Evolutionary conservation across 2,113 vertebrate species (phyloP).

Genomic region (Lycaon pictus): DNA sequence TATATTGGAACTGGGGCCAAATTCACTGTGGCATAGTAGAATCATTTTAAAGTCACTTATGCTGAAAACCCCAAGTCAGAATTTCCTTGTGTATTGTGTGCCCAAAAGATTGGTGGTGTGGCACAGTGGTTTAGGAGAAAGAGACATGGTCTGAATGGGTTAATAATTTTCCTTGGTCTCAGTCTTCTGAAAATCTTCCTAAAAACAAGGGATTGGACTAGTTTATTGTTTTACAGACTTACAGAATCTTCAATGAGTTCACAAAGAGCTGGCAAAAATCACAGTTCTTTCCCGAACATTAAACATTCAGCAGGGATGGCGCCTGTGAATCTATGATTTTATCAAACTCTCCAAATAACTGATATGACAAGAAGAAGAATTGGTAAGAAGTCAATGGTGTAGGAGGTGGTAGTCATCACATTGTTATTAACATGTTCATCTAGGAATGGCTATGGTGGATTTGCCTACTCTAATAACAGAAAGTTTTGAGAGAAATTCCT

Average conservation of each 20-base stretch:
- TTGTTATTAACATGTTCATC: background rate
- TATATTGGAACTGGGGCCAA: background rate
- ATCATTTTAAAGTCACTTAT: background rate
- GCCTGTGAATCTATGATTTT: background rate
- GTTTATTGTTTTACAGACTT: background rate
- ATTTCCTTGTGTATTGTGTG: background rate
- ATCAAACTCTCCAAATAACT: background rate
- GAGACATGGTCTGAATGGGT: background rate
- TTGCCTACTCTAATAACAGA: background rate
- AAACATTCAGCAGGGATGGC: background rate
- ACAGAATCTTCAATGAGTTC: background rate
- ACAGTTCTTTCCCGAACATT: background rate
- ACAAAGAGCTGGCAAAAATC: background rate
- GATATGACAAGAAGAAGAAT: background rate
- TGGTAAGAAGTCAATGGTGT: background rate
- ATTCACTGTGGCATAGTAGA: background rate
- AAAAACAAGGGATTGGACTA: background rate
- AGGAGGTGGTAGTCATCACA: background rate
- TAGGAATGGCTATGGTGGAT: background rate
- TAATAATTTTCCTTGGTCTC: background rate
- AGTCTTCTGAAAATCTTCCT: background rate
- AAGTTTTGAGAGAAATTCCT: background rate
- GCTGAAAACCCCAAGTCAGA: background rate
- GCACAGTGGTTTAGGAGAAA: background rate
- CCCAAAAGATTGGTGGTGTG: background rate